Percentiles rank a stretch among this genome's conserved stretches.
These are phyloP conservation scores for Chironomus tepperi DNA, from an alignment of 1,140 invertebrate genomes.

Conservation along the genomic window DNA sequence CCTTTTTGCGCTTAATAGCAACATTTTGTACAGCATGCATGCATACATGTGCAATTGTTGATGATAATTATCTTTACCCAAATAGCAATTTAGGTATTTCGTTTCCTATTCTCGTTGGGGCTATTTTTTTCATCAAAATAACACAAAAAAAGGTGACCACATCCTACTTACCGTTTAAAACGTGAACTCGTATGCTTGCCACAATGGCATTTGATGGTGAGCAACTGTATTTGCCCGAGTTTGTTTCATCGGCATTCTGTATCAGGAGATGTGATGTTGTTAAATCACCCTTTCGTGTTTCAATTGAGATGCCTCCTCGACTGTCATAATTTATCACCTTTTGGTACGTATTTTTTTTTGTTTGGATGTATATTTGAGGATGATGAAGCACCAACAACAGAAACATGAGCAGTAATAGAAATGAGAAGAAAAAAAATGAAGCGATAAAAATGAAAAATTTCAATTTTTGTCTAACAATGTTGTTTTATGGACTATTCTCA, in stretches of 20 bases:
- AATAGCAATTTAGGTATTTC: no score
- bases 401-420: neutral
- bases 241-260: conserved; percentile 39
- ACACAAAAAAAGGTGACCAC: neutral
- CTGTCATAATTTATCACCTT: conserved; percentile 40
- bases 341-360: neutral
- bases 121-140: neutral
- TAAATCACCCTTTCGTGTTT: conserved; percentile 40
- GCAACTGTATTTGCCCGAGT: conserved; percentile 45
- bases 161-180: conserved; percentile 36
- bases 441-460: neutral
- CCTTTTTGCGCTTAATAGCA: no score
- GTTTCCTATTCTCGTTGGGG: no score
- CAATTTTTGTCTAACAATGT: neutral
- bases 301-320: conserved; percentile 39
- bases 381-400: neutral
- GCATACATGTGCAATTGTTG: neutral
- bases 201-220: conserved; percentile 45
- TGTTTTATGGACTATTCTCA: neutral
- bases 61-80: neutral
- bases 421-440: neutral
- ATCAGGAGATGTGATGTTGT: conserved; percentile 41
- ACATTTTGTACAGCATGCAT: neutral
- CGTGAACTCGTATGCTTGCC: conserved; percentile 47
- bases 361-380: no score